Conservation (phyloP, 1,140 invertebrate genomes). For the Homarus americanus region DNA sequence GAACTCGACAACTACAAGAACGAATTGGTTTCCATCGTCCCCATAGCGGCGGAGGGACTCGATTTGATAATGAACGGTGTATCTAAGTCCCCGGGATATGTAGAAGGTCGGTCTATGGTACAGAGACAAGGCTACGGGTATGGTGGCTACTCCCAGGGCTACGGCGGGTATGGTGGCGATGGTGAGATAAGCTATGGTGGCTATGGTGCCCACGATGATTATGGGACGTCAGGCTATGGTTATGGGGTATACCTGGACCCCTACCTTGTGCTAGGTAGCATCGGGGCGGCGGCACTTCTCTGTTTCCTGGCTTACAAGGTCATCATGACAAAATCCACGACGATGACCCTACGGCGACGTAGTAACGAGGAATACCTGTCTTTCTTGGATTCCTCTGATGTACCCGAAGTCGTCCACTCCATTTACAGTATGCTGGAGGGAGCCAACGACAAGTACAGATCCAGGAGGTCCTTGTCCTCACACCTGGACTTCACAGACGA, state of each 20-base stretch:
- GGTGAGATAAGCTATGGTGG: neutral
- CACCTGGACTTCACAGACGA: neutral
- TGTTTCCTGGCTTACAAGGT: conserved; percentile 3
- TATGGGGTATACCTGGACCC: conserved; percentile 35
- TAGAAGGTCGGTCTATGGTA: neutral
- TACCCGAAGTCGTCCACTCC: neutral
- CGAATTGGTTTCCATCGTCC: neutral
- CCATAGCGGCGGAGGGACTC: conserved; percentile 1
- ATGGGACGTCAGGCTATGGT: neutral
- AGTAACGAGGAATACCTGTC: neutral
- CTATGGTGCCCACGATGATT: neutral
- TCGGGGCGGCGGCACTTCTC: conserved; percentile 33
- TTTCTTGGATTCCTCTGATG: neutral
- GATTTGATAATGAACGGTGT: neutral
- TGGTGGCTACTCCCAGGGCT: neutral
- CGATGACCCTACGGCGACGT: neutral
- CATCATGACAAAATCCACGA: neutral
- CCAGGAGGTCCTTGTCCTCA: neutral
- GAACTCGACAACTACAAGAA: conserved; percentile 17
- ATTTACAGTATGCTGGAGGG: neutral
- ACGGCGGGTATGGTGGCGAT: neutral
- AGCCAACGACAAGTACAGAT: neutral
- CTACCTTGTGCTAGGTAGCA: conserved; percentile 26
- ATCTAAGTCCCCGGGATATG: neutral
- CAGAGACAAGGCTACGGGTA: neutral